Evolutionary conservation across 2,888 invertebrate genomes (phyloP).

Genomic region (Drosophila flavopinicola): DNA sequence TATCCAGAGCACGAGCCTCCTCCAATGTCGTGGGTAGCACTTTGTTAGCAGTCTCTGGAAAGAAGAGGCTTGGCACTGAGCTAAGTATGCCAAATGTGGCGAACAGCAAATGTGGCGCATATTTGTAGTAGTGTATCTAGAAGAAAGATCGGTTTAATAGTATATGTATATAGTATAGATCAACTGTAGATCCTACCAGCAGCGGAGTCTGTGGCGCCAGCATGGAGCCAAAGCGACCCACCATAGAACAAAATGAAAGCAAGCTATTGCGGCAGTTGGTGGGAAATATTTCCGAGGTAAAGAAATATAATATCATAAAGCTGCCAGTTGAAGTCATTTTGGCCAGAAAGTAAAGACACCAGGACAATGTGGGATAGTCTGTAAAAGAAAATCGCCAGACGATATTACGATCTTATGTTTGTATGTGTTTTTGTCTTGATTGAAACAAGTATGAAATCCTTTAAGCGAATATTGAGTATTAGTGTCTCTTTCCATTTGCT

Average conservation of each 20-base stretch:
- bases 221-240: conserved; percentile 89
- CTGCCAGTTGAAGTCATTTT: conserved; percentile 88
- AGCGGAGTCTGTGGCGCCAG: conserved; percentile 89
- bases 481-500: too few relatives aligned
- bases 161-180: accelerated
- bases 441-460: too few relatives aligned
- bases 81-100: conserved; percentile 86
- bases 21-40: conserved; percentile 87
- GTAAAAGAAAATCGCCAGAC: not conserved
- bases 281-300: conserved; percentile 90
- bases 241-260: conserved; percentile 88
- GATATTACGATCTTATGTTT: too few relatives aligned
- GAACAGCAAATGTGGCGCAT: conserved; percentile 86
- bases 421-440: too few relatives aligned
- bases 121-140: conserved; percentile 83
- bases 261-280: conserved; percentile 88
- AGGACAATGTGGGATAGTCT: conserved; percentile 85
- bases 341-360: conserved; percentile 86
- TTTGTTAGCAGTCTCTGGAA: conserved; percentile 87
- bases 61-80: conserved; percentile 86
- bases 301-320: conserved; percentile 88
- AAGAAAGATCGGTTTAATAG: not conserved
- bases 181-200: conserved; percentile 77
- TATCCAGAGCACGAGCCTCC: conserved; percentile 84
- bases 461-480: too few relatives aligned